phyloP scores from a whole-genome alignment of 2,888 invertebrate species.

The Empis livida region DNA sequence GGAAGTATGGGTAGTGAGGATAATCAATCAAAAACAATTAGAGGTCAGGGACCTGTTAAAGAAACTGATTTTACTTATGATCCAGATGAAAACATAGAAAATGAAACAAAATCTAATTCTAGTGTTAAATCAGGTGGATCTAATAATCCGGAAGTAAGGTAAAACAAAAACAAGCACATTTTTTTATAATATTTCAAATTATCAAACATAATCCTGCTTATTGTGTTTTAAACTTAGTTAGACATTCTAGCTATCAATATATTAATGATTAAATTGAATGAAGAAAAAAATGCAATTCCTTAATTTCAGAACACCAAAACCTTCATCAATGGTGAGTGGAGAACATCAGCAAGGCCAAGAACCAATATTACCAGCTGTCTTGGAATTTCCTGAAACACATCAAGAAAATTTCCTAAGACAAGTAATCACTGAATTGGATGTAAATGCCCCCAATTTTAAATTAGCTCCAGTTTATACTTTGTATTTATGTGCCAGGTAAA shows the following conservation, averaged over 20 bases:
- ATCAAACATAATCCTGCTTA: too few relatives aligned
- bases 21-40: not conserved
- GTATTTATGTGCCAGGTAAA: slow-evolving; percentile 76
- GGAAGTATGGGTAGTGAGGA: not conserved
- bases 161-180: slow-evolving; percentile 15
- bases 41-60: slow-evolving; percentile 28
- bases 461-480: slow-evolving; percentile 94
- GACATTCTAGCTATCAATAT: too few relatives aligned
- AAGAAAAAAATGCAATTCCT: too few relatives aligned
- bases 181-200: too few relatives aligned
- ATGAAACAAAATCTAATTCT: slow-evolving; percentile 82
- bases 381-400: slow-evolving; percentile 89
- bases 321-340: slow-evolving; percentile 14
- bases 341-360: slow-evolving; percentile 55
- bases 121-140: slow-evolving; percentile 67
- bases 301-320: slow-evolving; percentile 26
- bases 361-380: slow-evolving; percentile 83
- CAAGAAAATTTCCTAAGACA: slow-evolving; percentile 86
- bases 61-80: slow-evolving; percentile 71
- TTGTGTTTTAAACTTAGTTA: too few relatives aligned
- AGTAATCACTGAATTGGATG: slow-evolving; percentile 78
- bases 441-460: slow-evolving; percentile 81
- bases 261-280: not conserved
- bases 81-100: slow-evolving; percentile 82
- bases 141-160: slow-evolving; percentile 67